These are phyloP conservation scores for Timandra comae DNA, from an alignment of 2,888 invertebrate species.

Conservation along the genomic window DNA sequence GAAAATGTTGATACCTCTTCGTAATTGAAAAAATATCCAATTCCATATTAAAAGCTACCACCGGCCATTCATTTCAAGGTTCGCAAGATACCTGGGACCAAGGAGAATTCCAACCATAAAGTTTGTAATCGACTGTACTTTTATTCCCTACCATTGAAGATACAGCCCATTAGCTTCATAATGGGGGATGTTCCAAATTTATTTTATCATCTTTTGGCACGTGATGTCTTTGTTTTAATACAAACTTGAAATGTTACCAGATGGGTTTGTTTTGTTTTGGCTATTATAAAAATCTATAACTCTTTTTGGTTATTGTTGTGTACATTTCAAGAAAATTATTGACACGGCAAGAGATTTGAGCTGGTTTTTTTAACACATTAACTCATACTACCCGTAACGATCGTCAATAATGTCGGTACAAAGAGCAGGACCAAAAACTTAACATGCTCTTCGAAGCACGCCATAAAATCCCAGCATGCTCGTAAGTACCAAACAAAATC, in stretches of 20 bases:
- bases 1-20: too few relatives aligned
- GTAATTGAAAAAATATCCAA: too few relatives aligned
- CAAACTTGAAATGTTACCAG: slow-evolving; percentile 29
- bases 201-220: slow-evolving; percentile 74
- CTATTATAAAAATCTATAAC: slow-evolving; percentile 25
- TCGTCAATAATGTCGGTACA: too few relatives aligned
- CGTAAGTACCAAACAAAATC: neutral
- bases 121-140: slow-evolving; percentile 76
- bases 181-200: slow-evolving; percentile 72
- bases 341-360: neutral
- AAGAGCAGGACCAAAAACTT: too few relatives aligned
- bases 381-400: neutral
- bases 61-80: slow-evolving; percentile 33
- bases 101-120: slow-evolving; percentile 74
- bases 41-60: too few relatives aligned
- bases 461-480: neutral
- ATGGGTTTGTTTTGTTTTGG: slow-evolving; percentile 8
- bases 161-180: slow-evolving; percentile 75
- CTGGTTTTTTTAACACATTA: neutral
- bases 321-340: slow-evolving; percentile 18
- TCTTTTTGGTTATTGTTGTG: slow-evolving; percentile 4
- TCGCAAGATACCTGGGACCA: slow-evolving; percentile 31
- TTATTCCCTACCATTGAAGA: slow-evolving; percentile 71
- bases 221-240: slow-evolving; percentile 66
- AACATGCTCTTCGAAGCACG: too few relatives aligned